Percentiles rank a stretch among this genome's conserved stretches.
phyloP scores from a whole-genome alignment of 1,140 invertebrate genomes.

The Ganaspis sp. region DNA sequence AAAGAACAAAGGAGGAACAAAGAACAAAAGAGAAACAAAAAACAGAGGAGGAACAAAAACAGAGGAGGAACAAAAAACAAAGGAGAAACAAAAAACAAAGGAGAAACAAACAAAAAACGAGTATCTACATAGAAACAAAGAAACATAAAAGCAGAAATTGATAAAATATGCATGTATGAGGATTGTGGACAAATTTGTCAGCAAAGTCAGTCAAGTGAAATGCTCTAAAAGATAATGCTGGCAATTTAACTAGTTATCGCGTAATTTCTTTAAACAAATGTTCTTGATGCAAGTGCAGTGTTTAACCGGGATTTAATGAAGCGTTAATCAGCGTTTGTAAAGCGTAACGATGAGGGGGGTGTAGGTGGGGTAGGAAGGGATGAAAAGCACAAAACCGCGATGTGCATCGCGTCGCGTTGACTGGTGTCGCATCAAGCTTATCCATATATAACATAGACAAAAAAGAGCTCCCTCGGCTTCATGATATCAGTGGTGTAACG shows the following conservation, averaged over 20 bases:
- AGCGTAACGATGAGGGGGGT: background rate
- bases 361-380: background rate
- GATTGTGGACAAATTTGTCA: background rate
- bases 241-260: slow-evolving; percentile 24
- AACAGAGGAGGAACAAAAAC: too few relatives aligned
- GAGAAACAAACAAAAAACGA: too few relatives aligned
- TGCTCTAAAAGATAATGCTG: slow-evolving; percentile 2
- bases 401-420: slow-evolving; percentile 5
- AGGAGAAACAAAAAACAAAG: too few relatives aligned
- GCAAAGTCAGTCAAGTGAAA: background rate
- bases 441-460: background rate
- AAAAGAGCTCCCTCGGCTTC: background rate
- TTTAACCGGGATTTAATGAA: slow-evolving; percentile 25
- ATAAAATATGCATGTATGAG: too few relatives aligned
- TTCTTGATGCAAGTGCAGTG: background rate
- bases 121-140: too few relatives aligned
- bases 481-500: background rate
- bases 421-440: background rate
- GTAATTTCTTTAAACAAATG: slow-evolving; percentile 24
- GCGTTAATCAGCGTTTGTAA: slow-evolving; percentile 27
- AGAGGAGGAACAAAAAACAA: too few relatives aligned
- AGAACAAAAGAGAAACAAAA: too few relatives aligned
- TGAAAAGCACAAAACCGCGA: background rate
- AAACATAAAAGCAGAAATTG: too few relatives aligned
- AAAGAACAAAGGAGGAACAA: too few relatives aligned